Conservation (phyloP, 2,888 invertebrate genomes). For the Neoaliturus tenellus region DNA sequence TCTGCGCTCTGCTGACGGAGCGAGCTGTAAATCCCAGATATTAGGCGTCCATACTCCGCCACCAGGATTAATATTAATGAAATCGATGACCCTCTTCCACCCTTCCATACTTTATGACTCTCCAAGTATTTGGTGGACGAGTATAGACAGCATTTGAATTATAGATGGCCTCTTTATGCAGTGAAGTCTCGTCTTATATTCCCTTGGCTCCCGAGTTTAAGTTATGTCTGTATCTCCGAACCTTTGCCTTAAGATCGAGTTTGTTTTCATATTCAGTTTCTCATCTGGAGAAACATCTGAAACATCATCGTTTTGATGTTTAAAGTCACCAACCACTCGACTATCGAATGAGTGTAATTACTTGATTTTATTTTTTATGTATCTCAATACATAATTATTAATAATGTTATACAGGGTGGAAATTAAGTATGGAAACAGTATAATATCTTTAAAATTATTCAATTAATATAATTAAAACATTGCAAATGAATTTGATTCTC, state of each 20-base stretch:
- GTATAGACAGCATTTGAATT: slow-evolving; percentile 4
- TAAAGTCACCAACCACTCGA: too few relatives aligned
- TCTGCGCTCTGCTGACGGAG: not conserved
- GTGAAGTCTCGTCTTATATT: not conserved
- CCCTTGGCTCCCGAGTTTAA: not conserved
- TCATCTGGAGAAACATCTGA: not conserved
- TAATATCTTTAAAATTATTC: too few relatives aligned
- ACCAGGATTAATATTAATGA: slow-evolving; percentile 17
- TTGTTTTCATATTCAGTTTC: not conserved
- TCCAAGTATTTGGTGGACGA: not conserved
- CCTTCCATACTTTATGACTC: slow-evolving; percentile 9
- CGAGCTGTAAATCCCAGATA: not conserved
- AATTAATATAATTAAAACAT: too few relatives aligned
- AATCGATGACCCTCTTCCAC: not conserved
- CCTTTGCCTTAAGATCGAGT: not conserved
- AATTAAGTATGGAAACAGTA: too few relatives aligned
- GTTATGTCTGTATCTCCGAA: not conserved
- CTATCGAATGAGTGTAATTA: too few relatives aligned
- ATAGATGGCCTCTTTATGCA: not conserved
- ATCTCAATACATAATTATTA: too few relatives aligned
- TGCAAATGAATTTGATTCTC: too few relatives aligned
- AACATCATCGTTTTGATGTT: not conserved
- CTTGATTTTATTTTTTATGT: too few relatives aligned
- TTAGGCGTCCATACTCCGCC: not conserved
- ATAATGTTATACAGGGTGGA: too few relatives aligned